phyloP scores from a whole-genome alignment of 2,113 vertebrate species.

The Pseudolaguvia tuberculata region DNA sequence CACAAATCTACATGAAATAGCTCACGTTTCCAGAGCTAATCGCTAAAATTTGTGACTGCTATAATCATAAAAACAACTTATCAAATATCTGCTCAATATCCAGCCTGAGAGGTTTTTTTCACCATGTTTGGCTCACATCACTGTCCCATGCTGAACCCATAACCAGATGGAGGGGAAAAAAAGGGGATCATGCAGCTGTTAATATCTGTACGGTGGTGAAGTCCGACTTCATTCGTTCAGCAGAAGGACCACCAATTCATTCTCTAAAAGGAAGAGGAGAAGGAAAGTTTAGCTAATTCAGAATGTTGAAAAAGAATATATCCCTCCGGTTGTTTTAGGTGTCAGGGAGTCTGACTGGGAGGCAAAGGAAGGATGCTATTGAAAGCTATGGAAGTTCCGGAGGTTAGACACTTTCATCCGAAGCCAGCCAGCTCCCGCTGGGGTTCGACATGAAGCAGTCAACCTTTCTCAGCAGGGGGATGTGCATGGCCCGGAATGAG shows the following conservation, averaged over 20 bases:
- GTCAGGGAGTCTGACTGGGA: slow-evolving; percentile 29
- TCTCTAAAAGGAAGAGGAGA: slow-evolving; percentile 1
- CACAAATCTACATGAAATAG: slow-evolving; percentile 19
- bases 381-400: slow-evolving; percentile 41
- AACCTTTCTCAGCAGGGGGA: slow-evolving; percentile 32
- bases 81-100: slow-evolving; percentile 30
- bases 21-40: background rate
- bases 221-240: slow-evolving; percentile 18
- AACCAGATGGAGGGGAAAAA: slow-evolving; percentile 38
- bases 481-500: slow-evolving; percentile 21
- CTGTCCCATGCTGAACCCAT: slow-evolving; percentile 18
- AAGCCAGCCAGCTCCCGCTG: slow-evolving; percentile 41
- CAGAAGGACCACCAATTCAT: slow-evolving; percentile 27
- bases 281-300: slow-evolving; percentile 34
- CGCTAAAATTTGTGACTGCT: slow-evolving; percentile 2
- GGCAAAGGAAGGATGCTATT: slow-evolving; percentile 34
- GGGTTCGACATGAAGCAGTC: slow-evolving; percentile 38
- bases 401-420: slow-evolving; percentile 44
- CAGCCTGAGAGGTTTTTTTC: slow-evolving; percentile 15
- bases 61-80: slow-evolving; percentile 12
- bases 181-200: slow-evolving; percentile 42
- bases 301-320: background rate
- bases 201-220: slow-evolving; percentile 37
- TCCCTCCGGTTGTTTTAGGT: slow-evolving; percentile 12
- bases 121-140: slow-evolving; percentile 27